Percentiles rank a stretch among this genome's conserved stretches.
Evolutionary conservation across 2,113 vertebrate species (phyloP).

Genomic region (Cisticola juncidis): DNA sequence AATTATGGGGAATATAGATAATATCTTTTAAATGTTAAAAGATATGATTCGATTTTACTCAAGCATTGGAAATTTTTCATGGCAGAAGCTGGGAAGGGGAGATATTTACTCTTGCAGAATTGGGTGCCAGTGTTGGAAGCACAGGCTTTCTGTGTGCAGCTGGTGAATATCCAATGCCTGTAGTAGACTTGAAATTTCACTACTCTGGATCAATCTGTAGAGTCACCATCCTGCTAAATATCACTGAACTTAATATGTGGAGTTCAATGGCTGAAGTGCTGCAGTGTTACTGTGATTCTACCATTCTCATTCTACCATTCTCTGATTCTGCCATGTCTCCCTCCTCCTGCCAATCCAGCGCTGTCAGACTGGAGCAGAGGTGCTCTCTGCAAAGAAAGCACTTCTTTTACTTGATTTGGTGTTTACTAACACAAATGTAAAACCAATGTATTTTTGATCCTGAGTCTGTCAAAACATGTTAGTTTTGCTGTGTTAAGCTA

Average conservation of each 20-base stretch:
- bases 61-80: background rate
- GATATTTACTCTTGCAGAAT: background rate
- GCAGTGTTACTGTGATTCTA: background rate
- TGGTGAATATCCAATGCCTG: background rate
- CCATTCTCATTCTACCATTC: background rate
- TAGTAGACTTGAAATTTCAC: background rate
- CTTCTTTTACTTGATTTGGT: background rate
- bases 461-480: background rate
- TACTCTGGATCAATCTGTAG: background rate
- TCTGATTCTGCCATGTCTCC: background rate
- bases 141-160: background rate
- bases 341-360: background rate
- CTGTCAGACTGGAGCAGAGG: background rate
- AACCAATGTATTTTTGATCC: background rate
- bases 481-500: background rate
- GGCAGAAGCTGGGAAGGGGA: background rate
- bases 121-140: background rate
- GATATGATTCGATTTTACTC: background rate
- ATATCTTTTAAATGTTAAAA: background rate
- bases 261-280: background rate
- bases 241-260: background rate
- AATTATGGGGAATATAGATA: background rate
- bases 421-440: background rate
- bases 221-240: background rate
- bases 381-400: background rate